Conservation (phyloP, 2,888 invertebrate genomes). For the Tipula vernalis region DNA sequence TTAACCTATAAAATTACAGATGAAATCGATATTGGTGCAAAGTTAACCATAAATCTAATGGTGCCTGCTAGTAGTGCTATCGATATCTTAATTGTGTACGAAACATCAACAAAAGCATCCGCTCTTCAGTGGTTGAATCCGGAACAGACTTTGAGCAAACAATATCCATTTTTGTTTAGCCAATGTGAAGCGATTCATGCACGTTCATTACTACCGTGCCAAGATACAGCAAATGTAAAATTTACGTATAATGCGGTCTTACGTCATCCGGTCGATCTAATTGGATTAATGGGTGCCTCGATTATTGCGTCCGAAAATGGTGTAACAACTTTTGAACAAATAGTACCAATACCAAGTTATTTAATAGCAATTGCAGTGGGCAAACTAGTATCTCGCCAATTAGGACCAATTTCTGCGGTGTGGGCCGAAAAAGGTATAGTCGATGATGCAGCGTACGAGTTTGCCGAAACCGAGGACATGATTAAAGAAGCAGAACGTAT, state of each 20-base stretch:
- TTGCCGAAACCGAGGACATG: slow-evolving; percentile 75
- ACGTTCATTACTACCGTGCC: slow-evolving; percentile 80
- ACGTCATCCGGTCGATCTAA: slow-evolving; percentile 57
- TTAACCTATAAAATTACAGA: slow-evolving; percentile 49
- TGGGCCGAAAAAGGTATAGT: slow-evolving; percentile 84
- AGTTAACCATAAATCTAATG: slow-evolving; percentile 51
- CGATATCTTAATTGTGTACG: slow-evolving; percentile 49
- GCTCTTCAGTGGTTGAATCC: slow-evolving; percentile 84
- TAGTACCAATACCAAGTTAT: slow-evolving; percentile 79
- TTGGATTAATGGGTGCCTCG: slow-evolving; percentile 81
- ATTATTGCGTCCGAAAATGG: slow-evolving; percentile 32
- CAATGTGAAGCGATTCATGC: slow-evolving; percentile 84
- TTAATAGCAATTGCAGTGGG: slow-evolving; percentile 84
- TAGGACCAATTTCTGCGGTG: slow-evolving; percentile 71
- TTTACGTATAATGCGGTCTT: slow-evolving; percentile 67
- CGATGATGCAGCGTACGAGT: slow-evolving; percentile 76
- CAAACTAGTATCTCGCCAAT: slow-evolving; percentile 53
- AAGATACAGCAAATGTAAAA: slow-evolving; percentile 86
- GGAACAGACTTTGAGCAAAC: slow-evolving; percentile 76
- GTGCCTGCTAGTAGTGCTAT: slow-evolving; percentile 39
- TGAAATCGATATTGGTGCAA: slow-evolving; percentile 60
- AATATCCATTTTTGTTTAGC: slow-evolving; percentile 73
- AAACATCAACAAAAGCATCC: slow-evolving; percentile 62
- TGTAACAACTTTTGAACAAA: slow-evolving; percentile 51
- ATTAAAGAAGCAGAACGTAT: slow-evolving; percentile 68